A percentile compares a stretch with the other conserved stretches of the same genome.
phyloP scores from a whole-genome alignment of 2,888 invertebrate species.

The Phorcus lineatus region DNA sequence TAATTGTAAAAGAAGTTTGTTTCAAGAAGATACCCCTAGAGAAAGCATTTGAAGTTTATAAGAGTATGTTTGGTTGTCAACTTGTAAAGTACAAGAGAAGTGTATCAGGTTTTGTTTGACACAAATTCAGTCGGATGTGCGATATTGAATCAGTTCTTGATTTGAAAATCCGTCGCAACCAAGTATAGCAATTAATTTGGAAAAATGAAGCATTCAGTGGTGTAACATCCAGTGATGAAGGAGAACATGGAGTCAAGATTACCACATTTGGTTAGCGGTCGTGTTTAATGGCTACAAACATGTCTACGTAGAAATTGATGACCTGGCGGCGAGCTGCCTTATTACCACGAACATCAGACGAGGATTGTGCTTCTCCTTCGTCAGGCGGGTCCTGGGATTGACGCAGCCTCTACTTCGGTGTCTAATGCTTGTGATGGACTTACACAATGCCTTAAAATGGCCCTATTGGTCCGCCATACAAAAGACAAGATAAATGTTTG shows the following conservation, averaged over 20 bases:
- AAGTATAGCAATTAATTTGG: neutral
- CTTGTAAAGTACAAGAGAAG: no score
- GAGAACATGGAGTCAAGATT: neutral
- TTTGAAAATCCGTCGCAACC: neutral
- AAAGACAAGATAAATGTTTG: neutral
- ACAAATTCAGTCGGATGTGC: no score
- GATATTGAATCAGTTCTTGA: neutral
- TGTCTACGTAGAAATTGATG: neutral
- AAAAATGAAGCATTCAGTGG: neutral
- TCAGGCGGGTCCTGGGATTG: neutral
- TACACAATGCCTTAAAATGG: neutral
- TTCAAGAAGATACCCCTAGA: no score
- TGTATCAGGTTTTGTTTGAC: no score
- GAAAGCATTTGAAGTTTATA: no score
- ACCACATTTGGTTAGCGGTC: neutral
- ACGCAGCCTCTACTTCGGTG: neutral
- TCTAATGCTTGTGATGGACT: neutral
- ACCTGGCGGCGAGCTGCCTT: no score
- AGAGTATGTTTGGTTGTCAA: no score
- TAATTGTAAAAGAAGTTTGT: no score
- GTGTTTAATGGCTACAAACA: neutral
- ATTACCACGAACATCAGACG: neutral
- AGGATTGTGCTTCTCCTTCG: neutral
- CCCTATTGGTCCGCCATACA: neutral
- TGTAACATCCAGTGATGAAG: neutral